phyloP scores from a whole-genome alignment of 2,888 invertebrate genomes.

The Aspidiotus rigidus region DNA sequence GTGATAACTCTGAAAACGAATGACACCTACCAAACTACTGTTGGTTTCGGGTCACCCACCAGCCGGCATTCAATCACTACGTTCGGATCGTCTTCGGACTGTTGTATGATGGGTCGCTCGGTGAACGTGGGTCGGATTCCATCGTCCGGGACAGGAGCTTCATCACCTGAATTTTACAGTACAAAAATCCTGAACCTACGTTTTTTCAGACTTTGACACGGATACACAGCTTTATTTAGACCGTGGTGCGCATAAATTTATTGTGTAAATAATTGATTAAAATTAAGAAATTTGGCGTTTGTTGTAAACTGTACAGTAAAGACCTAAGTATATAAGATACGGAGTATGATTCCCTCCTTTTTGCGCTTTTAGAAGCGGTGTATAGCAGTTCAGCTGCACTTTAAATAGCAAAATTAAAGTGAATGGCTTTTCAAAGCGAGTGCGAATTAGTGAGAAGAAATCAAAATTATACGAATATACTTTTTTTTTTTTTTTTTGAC shows the following conservation, averaged over 20 bases:
- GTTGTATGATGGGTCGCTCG: constrained; percentile 93
- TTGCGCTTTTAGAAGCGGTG: too few relatives aligned
- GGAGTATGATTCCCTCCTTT: too few relatives aligned
- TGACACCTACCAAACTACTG: constrained; percentile 71
- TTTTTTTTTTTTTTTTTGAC: too few relatives aligned
- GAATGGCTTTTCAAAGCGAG: neutral
- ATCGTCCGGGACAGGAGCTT: constrained; percentile 85
- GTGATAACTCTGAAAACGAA: too few relatives aligned
- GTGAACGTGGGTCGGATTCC: constrained; percentile 96
- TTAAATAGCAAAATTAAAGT: too few relatives aligned
- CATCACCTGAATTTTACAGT: constrained; percentile 61
- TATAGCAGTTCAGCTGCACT: too few relatives aligned
- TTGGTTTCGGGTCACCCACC: constrained; percentile 93
- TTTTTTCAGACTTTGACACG: neutral
- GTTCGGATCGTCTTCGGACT: constrained; percentile 91
- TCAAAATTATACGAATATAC: too few relatives aligned
- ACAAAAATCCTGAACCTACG: constrained; percentile 31
- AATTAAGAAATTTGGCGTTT: too few relatives aligned
- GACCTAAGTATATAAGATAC: too few relatives aligned
- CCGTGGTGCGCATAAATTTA: constrained; percentile 4
- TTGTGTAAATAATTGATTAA: neutral
- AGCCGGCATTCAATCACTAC: constrained; percentile 95
- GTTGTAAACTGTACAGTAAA: too few relatives aligned
- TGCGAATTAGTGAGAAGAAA: neutral
- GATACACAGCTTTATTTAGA: neutral